Evolutionary conservation across 2,797 vertebrate genomes (phyloP), one percentile per base, ranked within the genome.

Genomic region (Falco berigora): DNA sequence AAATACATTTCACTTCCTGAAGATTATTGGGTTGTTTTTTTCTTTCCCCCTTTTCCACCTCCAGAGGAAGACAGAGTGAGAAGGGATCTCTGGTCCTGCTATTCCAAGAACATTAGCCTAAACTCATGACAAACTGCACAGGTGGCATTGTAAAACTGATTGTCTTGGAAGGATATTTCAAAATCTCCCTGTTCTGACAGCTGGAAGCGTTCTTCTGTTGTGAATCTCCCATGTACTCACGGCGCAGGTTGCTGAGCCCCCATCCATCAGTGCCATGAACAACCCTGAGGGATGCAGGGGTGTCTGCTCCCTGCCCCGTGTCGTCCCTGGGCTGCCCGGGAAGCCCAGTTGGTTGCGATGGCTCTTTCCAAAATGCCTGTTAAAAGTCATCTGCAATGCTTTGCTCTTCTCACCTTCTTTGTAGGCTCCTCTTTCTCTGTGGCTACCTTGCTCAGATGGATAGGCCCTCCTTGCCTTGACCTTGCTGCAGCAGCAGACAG

Each of bases 241-340:
- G 46, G 34, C 9, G 3, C 24, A 36, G 19, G 15, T 40, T 82
- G 78, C 50, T 69, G 36, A 73, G 8, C 34, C 58, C 64, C n/a
- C 42, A 3, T 61, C 46, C 4, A 1, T 16, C 28, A 23, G 20
- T 36, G n/a, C n/a, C 76, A 23, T 36, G 22, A 42, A 19, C 2
- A 74, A 19, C 14, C 44, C 28, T 28, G 28, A 73, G 47, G 4
- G 59, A 58, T 1, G 6, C 2, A 5, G 3, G 47, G 20, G 10
- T 79, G 21, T n/a, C 49, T 1, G 2, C 5, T 67, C 24, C 18
- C 46, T 46, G 69, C 38, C 30, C 19, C 1, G 0, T 13, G 4
- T 49, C n/a, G 27, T 83, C 34, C 30, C 72, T 0, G 4, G 40
- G 27, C 21, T 69, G 49, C 67, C 27, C 2, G 3, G 83, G 19